Percentiles rank a stretch among this genome's conserved stretches.
These are phyloP conservation scores for Nephrotoma flavescens DNA, from an alignment of 2,888 invertebrate species.

Conservation along the genomic window DNA sequence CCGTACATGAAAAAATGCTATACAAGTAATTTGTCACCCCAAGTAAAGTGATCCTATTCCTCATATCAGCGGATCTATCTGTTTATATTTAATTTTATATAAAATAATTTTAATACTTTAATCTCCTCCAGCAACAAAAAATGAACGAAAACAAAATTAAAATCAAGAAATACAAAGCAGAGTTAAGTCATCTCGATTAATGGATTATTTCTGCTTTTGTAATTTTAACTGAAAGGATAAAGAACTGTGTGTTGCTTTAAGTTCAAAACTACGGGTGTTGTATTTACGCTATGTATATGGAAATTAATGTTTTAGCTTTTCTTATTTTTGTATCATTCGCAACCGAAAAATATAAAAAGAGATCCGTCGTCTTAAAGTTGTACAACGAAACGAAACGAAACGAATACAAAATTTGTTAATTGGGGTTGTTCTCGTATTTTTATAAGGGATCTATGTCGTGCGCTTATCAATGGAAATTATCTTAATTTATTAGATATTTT, in stretches of 20 bases:
- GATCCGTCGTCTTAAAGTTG: neutral
- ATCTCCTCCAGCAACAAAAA: neutral
- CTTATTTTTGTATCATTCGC: neutral
- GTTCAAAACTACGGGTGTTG: neutral
- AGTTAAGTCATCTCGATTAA: neutral
- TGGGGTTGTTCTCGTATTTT: neutral
- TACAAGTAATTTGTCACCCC: neutral
- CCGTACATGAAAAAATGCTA: neutral
- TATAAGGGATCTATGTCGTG: neutral
- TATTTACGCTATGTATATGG: neutral
- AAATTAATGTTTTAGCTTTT: neutral
- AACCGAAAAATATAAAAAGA: neutral
- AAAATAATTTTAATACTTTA: neutral
- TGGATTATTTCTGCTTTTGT: neutral
- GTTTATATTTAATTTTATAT: neutral
- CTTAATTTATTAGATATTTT: neutral
- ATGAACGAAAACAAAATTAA: neutral
- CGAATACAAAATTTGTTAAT: neutral
- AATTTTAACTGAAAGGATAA: neutral
- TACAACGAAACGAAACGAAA: neutral
- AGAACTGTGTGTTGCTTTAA: neutral
- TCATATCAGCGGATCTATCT: neutral
- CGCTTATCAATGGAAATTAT: neutral
- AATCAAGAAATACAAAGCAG: neutral
- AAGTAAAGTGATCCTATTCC: neutral